Evolutionary conservation across 2,888 invertebrate species (phyloP).

Genomic region (Watsonalla cultraria): DNA sequence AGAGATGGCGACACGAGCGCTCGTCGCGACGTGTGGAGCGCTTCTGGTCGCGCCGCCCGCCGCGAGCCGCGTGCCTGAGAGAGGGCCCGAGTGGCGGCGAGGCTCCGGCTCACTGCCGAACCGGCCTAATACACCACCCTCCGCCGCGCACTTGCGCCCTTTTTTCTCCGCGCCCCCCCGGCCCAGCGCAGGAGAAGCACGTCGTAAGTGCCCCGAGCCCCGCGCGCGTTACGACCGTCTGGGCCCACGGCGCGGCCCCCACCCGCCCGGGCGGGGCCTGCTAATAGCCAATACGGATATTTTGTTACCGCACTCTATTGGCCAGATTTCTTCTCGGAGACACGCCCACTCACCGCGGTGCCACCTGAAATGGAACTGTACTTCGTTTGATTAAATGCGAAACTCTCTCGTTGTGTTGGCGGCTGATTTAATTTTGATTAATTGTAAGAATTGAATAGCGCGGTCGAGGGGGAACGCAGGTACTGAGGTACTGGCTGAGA

Average conservation of each 20-base stretch:
- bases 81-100: constrained; percentile 11
- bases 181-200: constrained; percentile 16
- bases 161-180: constrained; percentile 24
- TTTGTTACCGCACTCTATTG: constrained; percentile 80
- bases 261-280: constrained; percentile 65
- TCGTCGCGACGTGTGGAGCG: constrained; percentile 68
- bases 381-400: constrained; percentile 29
- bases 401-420: constrained; percentile 28
- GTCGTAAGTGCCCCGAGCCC: constrained; percentile 24
- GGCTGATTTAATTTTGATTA: constrained; percentile 77
- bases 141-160: constrained; percentile 31
- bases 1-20: constrained; percentile 52
- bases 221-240: constrained; percentile 2
- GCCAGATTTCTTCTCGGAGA: constrained; percentile 76
- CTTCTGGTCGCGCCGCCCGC: constrained; percentile 59
- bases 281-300: constrained; percentile 80
- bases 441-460: constrained; percentile 75
- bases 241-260: constrained; percentile 16
- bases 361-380: constrained; percentile 42
- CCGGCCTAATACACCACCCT: constrained; percentile 47
- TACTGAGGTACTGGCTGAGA: constrained; percentile 14
- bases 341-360: constrained; percentile 55
- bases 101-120: constrained; percentile 33
- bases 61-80: constrained; percentile 47
- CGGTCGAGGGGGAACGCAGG: constrained; percentile 21